Percentiles rank a stretch among this genome's conserved stretches.
phyloP scores from a whole-genome alignment of 1,140 invertebrate genomes.

The Drosophila quadrilineata region DNA sequence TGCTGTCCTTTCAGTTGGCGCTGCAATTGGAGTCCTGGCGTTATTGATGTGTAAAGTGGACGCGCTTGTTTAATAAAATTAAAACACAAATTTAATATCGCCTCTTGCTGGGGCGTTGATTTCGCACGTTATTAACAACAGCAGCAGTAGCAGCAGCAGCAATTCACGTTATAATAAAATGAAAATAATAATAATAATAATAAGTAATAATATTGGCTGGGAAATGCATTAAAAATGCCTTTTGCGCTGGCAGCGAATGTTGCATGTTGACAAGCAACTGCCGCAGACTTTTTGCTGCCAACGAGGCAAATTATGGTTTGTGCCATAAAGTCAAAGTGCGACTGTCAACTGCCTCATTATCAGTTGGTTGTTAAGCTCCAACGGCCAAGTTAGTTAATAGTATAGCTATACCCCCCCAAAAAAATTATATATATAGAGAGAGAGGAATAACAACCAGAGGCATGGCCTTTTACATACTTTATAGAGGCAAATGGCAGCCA shows the following conservation, averaged over 20 bases:
- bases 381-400: slow-evolving; percentile 25
- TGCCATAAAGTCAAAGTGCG: slow-evolving; percentile 23
- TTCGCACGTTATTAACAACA: slow-evolving; percentile 21
- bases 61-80: slow-evolving; percentile 71
- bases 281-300: background rate
- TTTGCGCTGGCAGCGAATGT: background rate
- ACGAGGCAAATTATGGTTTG: background rate
- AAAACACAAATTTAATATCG: slow-evolving; percentile 64
- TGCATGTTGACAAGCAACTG: background rate
- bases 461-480: no score
- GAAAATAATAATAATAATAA: slow-evolving; percentile 8
- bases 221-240: slow-evolving; percentile 2
- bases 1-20: background rate
- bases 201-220: slow-evolving; percentile 16
- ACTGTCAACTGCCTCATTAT: slow-evolving; percentile 44
- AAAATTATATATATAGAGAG: no score
- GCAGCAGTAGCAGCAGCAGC: slow-evolving; percentile 6
- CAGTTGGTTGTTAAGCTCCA: slow-evolving; percentile 20
- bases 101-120: slow-evolving; percentile 23
- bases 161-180: slow-evolving; percentile 21
- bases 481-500: background rate
- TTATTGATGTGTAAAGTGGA: slow-evolving; percentile 73
- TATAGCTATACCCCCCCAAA: no score
- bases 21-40: slow-evolving; percentile 9
- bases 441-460: no score